Evolutionary conservation across 92 coral and sea anemone species (phyloP).

Genomic region (Porites evermanni): DNA sequence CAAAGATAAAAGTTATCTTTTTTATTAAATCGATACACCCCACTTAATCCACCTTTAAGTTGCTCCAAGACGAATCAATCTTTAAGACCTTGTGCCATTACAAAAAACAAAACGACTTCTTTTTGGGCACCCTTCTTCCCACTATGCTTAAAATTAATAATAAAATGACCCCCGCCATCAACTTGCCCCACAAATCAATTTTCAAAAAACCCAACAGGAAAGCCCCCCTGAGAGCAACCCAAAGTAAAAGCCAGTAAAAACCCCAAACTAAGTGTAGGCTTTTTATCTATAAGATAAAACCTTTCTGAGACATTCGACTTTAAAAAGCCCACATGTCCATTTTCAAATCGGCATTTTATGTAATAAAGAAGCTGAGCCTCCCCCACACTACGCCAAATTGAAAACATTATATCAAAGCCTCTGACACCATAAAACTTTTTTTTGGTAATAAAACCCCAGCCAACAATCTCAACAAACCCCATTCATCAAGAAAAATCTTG

Average conservation of each 20-base stretch:
- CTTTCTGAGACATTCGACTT: conserved; percentile 4
- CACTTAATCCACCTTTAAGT: conserved; percentile 35
- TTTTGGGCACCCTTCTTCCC: conserved; percentile 26
- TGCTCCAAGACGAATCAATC: conserved; percentile 32
- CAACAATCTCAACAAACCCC: conserved; percentile 46
- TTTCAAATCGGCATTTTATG: conserved; percentile 43
- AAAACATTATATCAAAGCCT: conserved; percentile 29
- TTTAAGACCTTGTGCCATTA: not conserved
- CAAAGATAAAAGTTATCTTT: conserved; percentile 39
- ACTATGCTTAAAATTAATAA: conserved; percentile 17
- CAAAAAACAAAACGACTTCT: conserved; percentile 6
- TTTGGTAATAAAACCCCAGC: conserved; percentile 31
- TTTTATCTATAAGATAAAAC: conserved; percentile 12
- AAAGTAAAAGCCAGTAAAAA: conserved; percentile 9
- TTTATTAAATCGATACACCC: conserved; percentile 33
- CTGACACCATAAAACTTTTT: conserved; percentile 33
- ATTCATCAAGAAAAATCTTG: conserved; percentile 26
- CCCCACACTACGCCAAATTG: conserved; percentile 34
- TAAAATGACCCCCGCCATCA: conserved; percentile 30
- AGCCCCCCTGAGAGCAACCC: not conserved
- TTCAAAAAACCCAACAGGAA: conserved; percentile 2
- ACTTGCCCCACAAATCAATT: conserved; percentile 24
- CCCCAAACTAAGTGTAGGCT: not conserved
- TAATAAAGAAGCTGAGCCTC: conserved; percentile 45
- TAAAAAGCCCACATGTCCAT: conserved; percentile 41